Evolutionary conservation across 2,888 invertebrate species (phyloP).

Genomic region (Chalcosyrphus nemorum): DNA sequence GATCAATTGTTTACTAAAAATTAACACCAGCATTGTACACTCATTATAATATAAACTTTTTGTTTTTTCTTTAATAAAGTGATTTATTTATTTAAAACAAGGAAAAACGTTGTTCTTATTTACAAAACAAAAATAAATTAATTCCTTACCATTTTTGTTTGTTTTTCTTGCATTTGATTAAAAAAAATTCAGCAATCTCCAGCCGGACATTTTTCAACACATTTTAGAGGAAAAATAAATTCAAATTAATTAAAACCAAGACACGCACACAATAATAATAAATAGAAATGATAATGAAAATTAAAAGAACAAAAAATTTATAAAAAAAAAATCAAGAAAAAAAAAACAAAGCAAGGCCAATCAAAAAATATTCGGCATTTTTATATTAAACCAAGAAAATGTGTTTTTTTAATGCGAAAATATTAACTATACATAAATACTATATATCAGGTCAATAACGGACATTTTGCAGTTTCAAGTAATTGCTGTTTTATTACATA

Average conservation of each 20-base stretch:
- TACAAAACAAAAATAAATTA: conserved; percentile 3
- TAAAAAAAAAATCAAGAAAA: background rate
- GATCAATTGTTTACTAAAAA: conserved; percentile 29
- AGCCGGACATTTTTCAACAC: background rate
- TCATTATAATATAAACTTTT: conserved; percentile 42
- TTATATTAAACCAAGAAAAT: background rate
- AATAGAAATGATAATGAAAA: background rate
- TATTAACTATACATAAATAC: conserved; percentile 2
- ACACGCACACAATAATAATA: conserved; percentile 25
- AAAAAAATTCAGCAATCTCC: background rate
- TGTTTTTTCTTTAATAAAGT: conserved; percentile 57
- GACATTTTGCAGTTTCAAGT: conserved; percentile 40
- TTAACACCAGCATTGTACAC: conserved; percentile 60
- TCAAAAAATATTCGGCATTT: conserved; percentile 18
- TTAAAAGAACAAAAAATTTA: background rate
- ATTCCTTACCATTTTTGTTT: no score
- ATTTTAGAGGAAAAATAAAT: background rate
- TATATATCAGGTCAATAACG: conserved; percentile 30
- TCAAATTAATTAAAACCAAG: background rate
- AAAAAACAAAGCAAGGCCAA: conserved; percentile 23
- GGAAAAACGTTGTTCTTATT: conserved; percentile 46
- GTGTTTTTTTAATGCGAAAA: conserved; percentile 4
- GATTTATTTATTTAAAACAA: conserved; percentile 57
- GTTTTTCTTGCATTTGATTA: no score
- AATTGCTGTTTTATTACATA: conserved; percentile 33